Conservation (phyloP, 2,113 vertebrate genomes). For the Phylloscopus trochilus region DNA sequence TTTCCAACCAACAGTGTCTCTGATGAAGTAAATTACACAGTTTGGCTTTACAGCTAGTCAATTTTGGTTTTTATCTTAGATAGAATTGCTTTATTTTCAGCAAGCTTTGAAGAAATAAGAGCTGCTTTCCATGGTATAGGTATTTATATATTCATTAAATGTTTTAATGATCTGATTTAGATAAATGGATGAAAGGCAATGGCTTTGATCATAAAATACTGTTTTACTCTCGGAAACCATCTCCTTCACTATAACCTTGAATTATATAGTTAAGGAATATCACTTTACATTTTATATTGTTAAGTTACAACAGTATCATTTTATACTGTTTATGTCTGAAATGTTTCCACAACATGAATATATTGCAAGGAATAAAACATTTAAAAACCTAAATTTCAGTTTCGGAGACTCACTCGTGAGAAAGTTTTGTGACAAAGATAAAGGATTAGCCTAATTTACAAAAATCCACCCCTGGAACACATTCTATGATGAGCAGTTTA, state of each 20-base stretch:
- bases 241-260: conserved; percentile 14
- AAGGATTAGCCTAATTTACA: not conserved
- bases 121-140: not conserved
- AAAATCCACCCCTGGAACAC: not conserved
- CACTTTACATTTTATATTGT: not conserved
- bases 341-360: not conserved
- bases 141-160: not conserved
- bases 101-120: conserved; percentile 12
- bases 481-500: not conserved
- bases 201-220: conserved; percentile 10
- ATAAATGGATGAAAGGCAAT: conserved; percentile 20
- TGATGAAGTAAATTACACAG: not conserved
- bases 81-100: conserved; percentile 11
- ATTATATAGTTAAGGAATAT: not conserved
- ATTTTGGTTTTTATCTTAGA: not conserved
- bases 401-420: not conserved
- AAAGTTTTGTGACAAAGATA: not conserved
- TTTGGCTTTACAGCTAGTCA: not conserved
- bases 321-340: not conserved
- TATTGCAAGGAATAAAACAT: not conserved
- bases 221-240: not conserved
- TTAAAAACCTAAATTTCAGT: not conserved
- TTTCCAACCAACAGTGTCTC: not conserved
- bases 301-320: not conserved
- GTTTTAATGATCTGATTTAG: conserved; percentile 27